Evolutionary conservation across 2,888 invertebrate genomes (phyloP).

Genomic region (Zele albiditarsus): DNA sequence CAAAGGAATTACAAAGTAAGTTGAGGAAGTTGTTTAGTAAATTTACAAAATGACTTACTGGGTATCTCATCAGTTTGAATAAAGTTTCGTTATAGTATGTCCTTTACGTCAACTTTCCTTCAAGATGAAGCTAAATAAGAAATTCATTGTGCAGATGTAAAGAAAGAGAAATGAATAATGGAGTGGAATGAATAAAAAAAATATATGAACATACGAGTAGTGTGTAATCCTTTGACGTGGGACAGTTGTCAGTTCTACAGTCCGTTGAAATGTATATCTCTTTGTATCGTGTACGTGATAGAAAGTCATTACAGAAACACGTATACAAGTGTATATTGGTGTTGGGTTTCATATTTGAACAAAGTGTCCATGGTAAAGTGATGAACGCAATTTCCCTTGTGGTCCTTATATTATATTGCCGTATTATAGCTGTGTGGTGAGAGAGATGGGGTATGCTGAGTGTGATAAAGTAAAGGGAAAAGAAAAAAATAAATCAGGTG

Average conservation of each 20-base stretch:
- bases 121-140: background rate
- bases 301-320: background rate
- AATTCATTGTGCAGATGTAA: background rate
- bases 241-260: background rate
- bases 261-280: too few species aligned
- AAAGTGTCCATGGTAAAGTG: background rate
- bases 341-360: constrained; percentile 2
- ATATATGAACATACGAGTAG: background rate
- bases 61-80: background rate
- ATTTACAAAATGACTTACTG: background rate
- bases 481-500: constrained; percentile 14
- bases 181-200: too few species aligned
- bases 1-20: background rate
- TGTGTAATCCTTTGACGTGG: background rate
- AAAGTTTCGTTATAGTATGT: background rate
- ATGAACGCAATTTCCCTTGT: constrained; percentile 3
- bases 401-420: background rate
- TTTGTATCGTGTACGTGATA: too few species aligned
- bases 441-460: background rate
- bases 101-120: background rate
- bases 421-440: background rate
- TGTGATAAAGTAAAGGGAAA: constrained; percentile 1
- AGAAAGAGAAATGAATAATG: background rate
- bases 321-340: background rate
- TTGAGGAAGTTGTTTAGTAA: constrained; percentile 2